Percentiles rank a stretch among this genome's conserved stretches.
Evolutionary conservation across 2,113 vertebrate genomes (phyloP).

Genomic region (Rhipidura dahli): DNA sequence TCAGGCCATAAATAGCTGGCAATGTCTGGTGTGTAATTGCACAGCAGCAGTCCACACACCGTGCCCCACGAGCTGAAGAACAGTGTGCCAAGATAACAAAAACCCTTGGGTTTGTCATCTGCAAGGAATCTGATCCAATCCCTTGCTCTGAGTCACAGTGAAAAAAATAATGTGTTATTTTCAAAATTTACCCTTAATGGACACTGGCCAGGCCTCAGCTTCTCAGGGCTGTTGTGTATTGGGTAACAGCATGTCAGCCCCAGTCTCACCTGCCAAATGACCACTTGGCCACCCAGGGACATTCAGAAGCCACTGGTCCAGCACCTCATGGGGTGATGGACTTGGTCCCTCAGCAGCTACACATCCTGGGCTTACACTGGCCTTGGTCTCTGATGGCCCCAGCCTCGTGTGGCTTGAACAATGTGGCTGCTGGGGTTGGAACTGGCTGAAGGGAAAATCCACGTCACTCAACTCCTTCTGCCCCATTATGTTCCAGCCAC

Average conservation of each 20-base stretch:
- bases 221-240: accelerated
- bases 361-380: neutral
- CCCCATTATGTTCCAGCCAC: neutral
- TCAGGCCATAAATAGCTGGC: neutral
- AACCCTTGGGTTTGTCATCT: neutral
- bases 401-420: accelerated
- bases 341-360: neutral
- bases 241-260: neutral
- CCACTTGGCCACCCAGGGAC: neutral
- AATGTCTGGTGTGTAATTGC: neutral
- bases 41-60: neutral
- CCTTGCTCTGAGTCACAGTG: neutral
- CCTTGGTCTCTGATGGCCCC: accelerated
- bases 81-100: neutral
- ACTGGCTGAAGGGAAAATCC: neutral
- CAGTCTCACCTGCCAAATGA: neutral
- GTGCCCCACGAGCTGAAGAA: neutral
- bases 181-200: neutral
- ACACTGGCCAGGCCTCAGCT: neutral
- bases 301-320: neutral
- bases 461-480: neutral
- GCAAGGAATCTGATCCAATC: neutral
- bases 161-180: neutral
- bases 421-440: neutral
- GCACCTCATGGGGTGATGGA: accelerated